Conservation (phyloP, 2,113 vertebrate species). For the Apteryx owenii region DNA sequence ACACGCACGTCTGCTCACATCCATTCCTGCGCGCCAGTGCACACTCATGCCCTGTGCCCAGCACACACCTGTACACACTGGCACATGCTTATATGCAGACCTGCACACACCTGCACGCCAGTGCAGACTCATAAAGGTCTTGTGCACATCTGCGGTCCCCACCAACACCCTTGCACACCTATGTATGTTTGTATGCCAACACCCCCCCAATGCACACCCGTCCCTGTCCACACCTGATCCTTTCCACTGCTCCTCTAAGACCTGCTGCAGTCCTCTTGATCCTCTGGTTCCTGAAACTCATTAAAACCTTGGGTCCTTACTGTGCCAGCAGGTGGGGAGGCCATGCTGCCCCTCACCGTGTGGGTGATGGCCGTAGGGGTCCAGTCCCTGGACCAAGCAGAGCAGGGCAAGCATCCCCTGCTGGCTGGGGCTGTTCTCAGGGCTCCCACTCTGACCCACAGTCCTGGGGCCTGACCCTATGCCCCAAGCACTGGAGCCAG, state of each 20-base stretch:
- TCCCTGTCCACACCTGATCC: background rate
- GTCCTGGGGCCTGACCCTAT: background rate
- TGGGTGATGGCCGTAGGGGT: rapidly evolving
- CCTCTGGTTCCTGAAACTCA: background rate
- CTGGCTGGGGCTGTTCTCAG: rapidly evolving
- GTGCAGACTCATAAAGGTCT: rapidly evolving
- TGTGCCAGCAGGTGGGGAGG: background rate
- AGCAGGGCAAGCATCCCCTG: background rate
- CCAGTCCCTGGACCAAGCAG: background rate
- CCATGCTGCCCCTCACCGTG: background rate
- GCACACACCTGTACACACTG: background rate
- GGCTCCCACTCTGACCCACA: background rate
- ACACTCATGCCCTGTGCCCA: too few species aligned
- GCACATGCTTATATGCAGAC: rapidly evolving
- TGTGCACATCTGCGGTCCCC: background rate
- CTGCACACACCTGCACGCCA: rapidly evolving
- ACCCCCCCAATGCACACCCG: background rate
- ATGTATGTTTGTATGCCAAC: rapidly evolving
- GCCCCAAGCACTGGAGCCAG: background rate
- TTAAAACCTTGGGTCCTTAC: too few species aligned
- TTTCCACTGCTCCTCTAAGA: background rate
- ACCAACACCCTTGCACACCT: background rate
- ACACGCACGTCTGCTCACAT: background rate
- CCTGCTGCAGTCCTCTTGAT: background rate
- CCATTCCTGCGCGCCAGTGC: background rate